Percentiles rank a stretch among this genome's conserved stretches.
Evolutionary conservation across 2,113 vertebrate species (phyloP).

Genomic region (Orientallactaga bullata): DNA sequence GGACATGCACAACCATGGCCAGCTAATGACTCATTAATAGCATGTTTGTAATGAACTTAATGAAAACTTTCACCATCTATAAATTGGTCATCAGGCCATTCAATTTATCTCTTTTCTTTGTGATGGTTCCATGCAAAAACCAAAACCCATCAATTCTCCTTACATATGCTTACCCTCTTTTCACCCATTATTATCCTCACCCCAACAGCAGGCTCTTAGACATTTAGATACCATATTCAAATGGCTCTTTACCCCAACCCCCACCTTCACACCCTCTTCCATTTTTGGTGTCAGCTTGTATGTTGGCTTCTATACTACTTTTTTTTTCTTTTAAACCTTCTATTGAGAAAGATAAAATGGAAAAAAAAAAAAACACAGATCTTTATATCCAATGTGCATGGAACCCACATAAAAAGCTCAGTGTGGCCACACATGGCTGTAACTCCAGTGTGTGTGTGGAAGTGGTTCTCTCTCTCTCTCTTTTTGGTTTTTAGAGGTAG

Average conservation of each 20-base stretch:
- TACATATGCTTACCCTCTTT: neutral
- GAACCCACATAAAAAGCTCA: no score
- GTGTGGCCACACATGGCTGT: no score
- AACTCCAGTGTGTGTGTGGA: no score
- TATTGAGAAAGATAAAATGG: no score
- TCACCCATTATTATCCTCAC: neutral
- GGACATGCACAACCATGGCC: neutral
- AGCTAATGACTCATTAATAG: slow-evolving; percentile 53
- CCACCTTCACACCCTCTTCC: neutral
- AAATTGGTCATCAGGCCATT: neutral
- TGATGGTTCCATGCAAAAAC: neutral
- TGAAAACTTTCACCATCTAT: neutral
- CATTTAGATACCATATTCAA: neutral
- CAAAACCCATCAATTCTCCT: slow-evolving; percentile 48
- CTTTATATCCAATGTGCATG: no score
- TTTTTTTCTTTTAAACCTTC: no score
- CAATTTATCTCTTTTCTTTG: no score
- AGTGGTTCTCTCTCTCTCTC: no score
- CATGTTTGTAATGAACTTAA: slow-evolving; percentile 43
- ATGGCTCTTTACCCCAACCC: neutral
- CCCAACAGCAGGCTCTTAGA: neutral
- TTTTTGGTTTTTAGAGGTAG: no score
- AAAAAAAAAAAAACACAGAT: no score
- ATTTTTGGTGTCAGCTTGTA: slow-evolving; percentile 1
- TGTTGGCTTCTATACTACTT: neutral